Evolutionary conservation across 2,888 invertebrate genomes (phyloP).

Genomic region (Callyntrura sp.): DNA sequence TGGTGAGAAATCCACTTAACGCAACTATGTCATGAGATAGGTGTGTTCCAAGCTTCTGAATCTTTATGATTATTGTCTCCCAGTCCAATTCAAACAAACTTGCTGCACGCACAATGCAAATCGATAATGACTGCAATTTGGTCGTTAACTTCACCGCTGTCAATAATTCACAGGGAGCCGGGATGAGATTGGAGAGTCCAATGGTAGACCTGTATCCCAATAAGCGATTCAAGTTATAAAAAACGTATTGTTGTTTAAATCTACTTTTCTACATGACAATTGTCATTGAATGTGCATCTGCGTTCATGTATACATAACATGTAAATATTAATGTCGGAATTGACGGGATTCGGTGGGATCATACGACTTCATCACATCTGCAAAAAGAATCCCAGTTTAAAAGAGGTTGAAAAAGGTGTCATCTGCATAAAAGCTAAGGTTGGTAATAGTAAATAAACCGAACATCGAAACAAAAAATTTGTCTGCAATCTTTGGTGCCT

Average conservation of each 20-base stretch:
- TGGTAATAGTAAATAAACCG: no score
- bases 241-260: no score
- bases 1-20: conserved; percentile 41
- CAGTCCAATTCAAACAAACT: conserved; percentile 31
- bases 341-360: no score
- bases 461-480: background rate
- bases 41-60: conserved; percentile 5
- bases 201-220: background rate
- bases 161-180: background rate
- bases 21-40: conserved; percentile 27
- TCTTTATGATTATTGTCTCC: conserved; percentile 42
- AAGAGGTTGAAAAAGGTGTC: no score
- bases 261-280: no score
- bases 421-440: background rate
- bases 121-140: conserved; percentile 4
- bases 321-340: no score
- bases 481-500: no score
- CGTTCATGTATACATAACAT: no score
- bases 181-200: background rate
- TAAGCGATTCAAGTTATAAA: no score
- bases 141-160: background rate
- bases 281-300: background rate
- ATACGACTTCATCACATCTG: no score
- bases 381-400: no score
- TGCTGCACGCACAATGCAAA: background rate